These are phyloP conservation scores for Papilio gigon DNA, from an alignment of 2,888 invertebrate genomes.

Conservation along the genomic window DNA sequence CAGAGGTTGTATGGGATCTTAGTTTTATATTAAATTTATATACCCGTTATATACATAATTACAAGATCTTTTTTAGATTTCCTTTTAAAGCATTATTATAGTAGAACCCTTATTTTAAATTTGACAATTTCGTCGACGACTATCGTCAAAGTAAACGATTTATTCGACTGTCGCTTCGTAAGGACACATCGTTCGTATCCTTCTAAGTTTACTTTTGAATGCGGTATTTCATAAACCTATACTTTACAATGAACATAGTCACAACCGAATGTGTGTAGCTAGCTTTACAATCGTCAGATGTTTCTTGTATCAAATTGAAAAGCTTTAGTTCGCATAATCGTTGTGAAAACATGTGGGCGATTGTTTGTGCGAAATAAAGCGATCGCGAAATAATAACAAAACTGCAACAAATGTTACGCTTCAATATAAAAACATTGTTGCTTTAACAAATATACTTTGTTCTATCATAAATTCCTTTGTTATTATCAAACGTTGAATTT, in stretches of 20 bases:
- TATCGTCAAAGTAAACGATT: not conserved
- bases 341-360: conserved; percentile 10
- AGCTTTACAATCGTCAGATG: not conserved
- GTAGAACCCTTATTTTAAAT: not conserved
- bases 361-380: conserved; percentile 13
- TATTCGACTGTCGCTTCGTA: not conserved
- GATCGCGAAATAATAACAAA: conserved; percentile 11
- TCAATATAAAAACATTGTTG: not conserved
- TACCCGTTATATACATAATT: too few species aligned
- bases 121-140: not conserved
- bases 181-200: not conserved
- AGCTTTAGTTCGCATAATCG: not conserved
- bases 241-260: not conserved
- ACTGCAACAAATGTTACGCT: conserved; percentile 9
- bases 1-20: too few species aligned
- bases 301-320: conserved; percentile 13
- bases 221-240: not conserved
- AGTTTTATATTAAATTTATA: too few species aligned
- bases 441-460: conserved; percentile 12
- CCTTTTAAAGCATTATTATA: not conserved
- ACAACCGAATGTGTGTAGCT: not conserved
- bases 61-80: too few species aligned
- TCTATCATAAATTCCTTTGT: not conserved
- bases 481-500: not conserved
- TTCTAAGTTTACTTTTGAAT: not conserved